A percentile compares a stretch with the other conserved stretches of the same genome.
Evolutionary conservation across 2,113 vertebrate species (phyloP).

Genomic region (Brachypodius melanocephalos): DNA sequence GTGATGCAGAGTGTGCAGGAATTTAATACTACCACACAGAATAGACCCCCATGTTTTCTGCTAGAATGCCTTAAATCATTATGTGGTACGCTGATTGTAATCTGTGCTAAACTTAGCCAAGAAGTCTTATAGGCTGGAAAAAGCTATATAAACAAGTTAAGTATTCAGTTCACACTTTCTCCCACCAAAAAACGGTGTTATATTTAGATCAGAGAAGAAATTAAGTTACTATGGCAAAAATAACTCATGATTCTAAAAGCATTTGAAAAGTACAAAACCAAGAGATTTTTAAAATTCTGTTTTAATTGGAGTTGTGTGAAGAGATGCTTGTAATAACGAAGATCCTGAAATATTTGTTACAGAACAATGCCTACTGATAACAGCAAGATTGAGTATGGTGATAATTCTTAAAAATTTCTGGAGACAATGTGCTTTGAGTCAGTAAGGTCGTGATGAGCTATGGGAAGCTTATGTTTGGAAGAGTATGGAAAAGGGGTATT

Average conservation of each 20-base stretch:
- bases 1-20: not conserved
- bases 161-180: not conserved
- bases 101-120: not conserved
- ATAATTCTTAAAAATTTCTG: not conserved
- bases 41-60: not conserved
- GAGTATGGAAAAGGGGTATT: not conserved
- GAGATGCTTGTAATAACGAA: not conserved
- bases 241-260: not conserved
- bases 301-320: not conserved
- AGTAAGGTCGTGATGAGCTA: not conserved
- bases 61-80: not conserved
- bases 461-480: not conserved
- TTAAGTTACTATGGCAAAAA: not conserved
- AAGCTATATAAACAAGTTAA: not conserved
- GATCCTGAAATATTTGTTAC: not conserved
- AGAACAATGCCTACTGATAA: not conserved
- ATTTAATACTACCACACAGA: constrained; percentile 5
- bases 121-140: not conserved
- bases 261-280: not conserved
- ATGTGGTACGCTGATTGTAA: not conserved
- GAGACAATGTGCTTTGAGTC: not conserved
- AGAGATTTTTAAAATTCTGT: not conserved
- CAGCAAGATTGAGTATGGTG: not conserved
- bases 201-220: not conserved
- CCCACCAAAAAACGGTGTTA: not conserved